Evolutionary conservation across 2,797 vertebrate species (phyloP).

Genomic region (Geotrypetes seraphini): DNA sequence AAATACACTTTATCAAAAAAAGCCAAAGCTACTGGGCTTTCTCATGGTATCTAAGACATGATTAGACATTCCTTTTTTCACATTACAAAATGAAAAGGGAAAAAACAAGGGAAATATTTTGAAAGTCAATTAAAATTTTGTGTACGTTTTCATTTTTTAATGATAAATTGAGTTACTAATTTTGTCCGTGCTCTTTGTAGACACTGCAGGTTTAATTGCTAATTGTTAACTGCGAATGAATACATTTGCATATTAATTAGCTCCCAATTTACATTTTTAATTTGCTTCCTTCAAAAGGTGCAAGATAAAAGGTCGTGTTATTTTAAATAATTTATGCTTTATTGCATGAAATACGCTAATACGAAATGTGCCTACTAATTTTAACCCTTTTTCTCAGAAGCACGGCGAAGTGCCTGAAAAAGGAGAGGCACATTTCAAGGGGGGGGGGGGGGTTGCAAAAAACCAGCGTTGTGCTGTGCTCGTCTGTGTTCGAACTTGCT

Average conservation of each 20-base stretch:
- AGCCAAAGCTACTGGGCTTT: slow-evolving; percentile 37
- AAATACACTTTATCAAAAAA: slow-evolving; percentile 47
- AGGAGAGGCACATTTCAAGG: slow-evolving; percentile 32
- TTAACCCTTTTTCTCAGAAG: slow-evolving; percentile 73
- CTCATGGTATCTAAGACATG: slow-evolving; percentile 38
- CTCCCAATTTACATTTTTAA: slow-evolving; percentile 99
- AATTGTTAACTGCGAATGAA: slow-evolving; percentile 99
- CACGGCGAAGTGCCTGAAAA: slow-evolving; percentile 45
- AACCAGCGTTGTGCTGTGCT: slow-evolving; percentile 43
- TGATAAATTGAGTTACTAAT: slow-evolving; percentile 99
- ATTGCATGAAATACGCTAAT: slow-evolving; percentile 96
- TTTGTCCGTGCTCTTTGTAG: slow-evolving; percentile 97
- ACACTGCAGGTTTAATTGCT: slow-evolving; percentile 99
- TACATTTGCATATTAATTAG: slow-evolving; percentile 99
- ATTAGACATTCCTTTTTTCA: slow-evolving; percentile 37
- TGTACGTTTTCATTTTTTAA: slow-evolving; percentile 96
- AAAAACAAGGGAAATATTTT: slow-evolving; percentile 74
- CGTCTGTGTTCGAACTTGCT: slow-evolving; percentile 33
- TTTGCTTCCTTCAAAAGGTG: slow-evolving; percentile 99
- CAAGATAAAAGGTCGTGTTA: slow-evolving; percentile 99
- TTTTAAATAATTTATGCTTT: slow-evolving; percentile 99
- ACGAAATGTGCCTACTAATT: slow-evolving; percentile 82
- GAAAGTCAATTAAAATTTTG: slow-evolving; percentile 90
- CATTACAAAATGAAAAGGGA: slow-evolving; percentile 57
- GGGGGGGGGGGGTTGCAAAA: slow-evolving; percentile 43